Evolutionary conservation across 2,113 vertebrate species (phyloP), one percentile per base, ranked within the genome.

Genomic region (Oncorhynchus nerka): DNA sequence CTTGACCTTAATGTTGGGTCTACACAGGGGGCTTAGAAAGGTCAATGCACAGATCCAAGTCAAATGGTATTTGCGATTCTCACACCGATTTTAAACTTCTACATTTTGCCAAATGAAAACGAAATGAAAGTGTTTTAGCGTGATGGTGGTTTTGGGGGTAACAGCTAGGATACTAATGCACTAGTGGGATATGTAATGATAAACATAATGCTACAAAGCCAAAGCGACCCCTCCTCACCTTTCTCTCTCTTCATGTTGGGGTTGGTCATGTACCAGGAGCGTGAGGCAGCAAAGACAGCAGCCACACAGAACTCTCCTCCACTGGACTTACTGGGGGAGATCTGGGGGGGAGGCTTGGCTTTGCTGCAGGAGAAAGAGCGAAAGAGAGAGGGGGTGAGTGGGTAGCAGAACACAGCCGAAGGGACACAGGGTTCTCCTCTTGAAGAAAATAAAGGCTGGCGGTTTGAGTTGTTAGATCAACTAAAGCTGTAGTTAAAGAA

Each of bases 281-380:
- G 94, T 0, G 97, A 97, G 0, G 96, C 95, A 32, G 97, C 96
- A 64, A 99, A 99, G 75, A 95, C 79, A 26, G 97, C 95, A 4
- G 98, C 97, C 0, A 99, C 96, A 16, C 96, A 99, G 79, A 99
- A 99, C 86, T 99, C 98, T 78, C 97, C 97, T 81, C 97, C 97
- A 67, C 93, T 89, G 26, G 97, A 98, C 84, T 99, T 99, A 89
- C 98, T 99, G 4, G 98, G 98, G 62, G 98, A 99, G 87, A 99
- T 98, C 91, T 99, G 98, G 2, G 97, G 96, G n/a, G 96, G 94
- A 1, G 96, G 95, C 91, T 97, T 98, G 78, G 93, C 93, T 96
- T 99, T 99, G 95, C 98, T 99, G 92, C 68, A 55, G 51, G 32
- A 34, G 28, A 7, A 4, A 19, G 16, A 55, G 49, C 2, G 3